These are phyloP conservation scores for Cercopithecus mona DNA, from an alignment of 2,113 vertebrate species.

Conservation along the genomic window DNA sequence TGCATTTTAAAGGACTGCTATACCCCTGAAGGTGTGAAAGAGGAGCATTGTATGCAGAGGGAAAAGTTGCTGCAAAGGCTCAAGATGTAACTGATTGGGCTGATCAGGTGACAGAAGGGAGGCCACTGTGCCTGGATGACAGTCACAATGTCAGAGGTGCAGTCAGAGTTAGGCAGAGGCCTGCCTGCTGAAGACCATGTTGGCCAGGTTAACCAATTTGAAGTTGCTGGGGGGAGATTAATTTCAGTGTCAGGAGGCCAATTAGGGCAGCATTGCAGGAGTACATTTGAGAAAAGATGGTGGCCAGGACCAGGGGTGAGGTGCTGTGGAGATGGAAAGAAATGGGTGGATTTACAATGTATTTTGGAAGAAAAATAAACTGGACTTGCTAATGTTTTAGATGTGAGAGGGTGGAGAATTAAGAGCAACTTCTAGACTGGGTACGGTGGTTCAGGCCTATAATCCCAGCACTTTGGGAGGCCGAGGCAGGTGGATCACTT, in stretches of 20 bases:
- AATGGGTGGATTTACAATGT: background rate
- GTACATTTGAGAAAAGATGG: background rate
- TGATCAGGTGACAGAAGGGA: background rate
- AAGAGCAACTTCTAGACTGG: background rate
- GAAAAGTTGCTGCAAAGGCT: background rate
- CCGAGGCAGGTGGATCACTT: too few relatives aligned
- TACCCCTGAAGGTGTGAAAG: background rate
- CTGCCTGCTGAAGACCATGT: too few relatives aligned
- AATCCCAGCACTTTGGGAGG: too few relatives aligned
- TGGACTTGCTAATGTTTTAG: background rate
- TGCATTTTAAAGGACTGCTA: background rate
- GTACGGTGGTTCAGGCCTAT: rapidly evolving
- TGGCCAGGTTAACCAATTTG: background rate
- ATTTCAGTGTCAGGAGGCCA: background rate
- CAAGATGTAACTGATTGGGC: background rate
- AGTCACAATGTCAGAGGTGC: background rate
- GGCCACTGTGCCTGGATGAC: background rate
- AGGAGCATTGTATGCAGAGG: background rate
- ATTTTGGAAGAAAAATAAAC: background rate
- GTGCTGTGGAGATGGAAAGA: background rate
- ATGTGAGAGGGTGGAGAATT: background rate
- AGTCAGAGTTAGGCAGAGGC: background rate
- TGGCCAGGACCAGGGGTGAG: background rate
- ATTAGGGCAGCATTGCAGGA: background rate
- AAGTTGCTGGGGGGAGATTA: background rate